Evolutionary conservation across 2,888 invertebrate species (phyloP).

Genomic region (Brassicogethes aeneus): DNA sequence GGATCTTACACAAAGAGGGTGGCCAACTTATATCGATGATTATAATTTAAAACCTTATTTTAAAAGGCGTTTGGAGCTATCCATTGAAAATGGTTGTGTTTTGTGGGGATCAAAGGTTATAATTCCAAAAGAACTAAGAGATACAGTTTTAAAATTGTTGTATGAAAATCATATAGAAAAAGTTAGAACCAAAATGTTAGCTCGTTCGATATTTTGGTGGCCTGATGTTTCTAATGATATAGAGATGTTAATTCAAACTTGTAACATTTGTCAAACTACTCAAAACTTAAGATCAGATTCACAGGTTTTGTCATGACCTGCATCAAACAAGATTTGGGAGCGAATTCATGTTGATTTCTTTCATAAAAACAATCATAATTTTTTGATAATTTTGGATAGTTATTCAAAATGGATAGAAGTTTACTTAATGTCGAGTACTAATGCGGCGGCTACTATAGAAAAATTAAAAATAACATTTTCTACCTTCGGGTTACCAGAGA

Average conservation of each 20-base stretch:
- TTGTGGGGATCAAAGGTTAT: conserved; percentile 5
- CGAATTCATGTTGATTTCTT: conserved; percentile 8
- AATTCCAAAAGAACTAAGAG: conserved; percentile 4
- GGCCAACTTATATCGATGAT: conserved; percentile 9
- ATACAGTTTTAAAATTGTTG: conserved; percentile 6
- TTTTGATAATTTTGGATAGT: conserved; percentile 8
- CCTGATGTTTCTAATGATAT: conserved; percentile 6
- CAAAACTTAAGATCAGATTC: conserved; percentile 3
- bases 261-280: conserved; percentile 4
- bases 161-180: conserved; percentile 8
- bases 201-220: conserved; percentile 8
- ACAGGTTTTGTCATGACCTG: conserved; percentile 7
- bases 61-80: conserved; percentile 8
- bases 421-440: too few species aligned
- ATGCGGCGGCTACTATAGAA: too few species aligned
- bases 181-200: too few species aligned
- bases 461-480: too few species aligned
- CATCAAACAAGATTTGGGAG: conserved; percentile 6
- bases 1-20: conserved; percentile 7
- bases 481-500: too few species aligned
- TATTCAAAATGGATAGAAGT: conserved; percentile 2
- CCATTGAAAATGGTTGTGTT: conserved; percentile 5
- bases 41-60: conserved; percentile 8
- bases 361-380: neutral
- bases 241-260: conserved; percentile 3